Conservation (phyloP, 1,140 invertebrate species). For the Eulimnadia texana region DNA sequence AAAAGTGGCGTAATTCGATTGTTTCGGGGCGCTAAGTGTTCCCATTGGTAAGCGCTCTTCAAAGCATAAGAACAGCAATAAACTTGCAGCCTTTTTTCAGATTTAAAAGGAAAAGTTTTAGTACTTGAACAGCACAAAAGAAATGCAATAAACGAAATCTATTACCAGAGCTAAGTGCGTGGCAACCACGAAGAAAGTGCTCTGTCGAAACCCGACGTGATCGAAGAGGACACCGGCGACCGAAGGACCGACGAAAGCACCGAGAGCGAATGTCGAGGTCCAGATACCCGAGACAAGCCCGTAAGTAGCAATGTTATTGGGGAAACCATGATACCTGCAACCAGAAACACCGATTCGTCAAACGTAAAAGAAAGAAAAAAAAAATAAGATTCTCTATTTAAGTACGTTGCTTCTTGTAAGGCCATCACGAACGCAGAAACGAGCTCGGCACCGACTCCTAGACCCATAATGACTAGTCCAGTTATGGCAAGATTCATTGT, state of each 20-base stretch:
- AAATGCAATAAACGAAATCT: background rate
- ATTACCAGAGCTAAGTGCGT: slow-evolving; percentile 46
- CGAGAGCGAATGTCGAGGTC: slow-evolving; percentile 70
- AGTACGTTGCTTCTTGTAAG: slow-evolving; percentile 16
- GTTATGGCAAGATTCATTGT: slow-evolving; percentile 11
- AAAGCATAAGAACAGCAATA: background rate
- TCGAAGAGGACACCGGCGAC: slow-evolving; percentile 60
- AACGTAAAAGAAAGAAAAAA: background rate
- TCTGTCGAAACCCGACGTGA: slow-evolving; percentile 49
- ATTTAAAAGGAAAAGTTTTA: background rate
- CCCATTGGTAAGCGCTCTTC: background rate
- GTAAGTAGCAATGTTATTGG: slow-evolving; percentile 65
- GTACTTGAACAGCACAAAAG: background rate
- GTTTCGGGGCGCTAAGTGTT: background rate
- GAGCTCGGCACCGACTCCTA: slow-evolving; percentile 14
- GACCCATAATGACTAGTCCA: slow-evolving; percentile 15
- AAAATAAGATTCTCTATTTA: slow-evolving; percentile 1
- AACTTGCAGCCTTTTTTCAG: background rate
- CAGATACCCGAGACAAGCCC: slow-evolving; percentile 68
- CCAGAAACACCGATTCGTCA: slow-evolving; percentile 7
- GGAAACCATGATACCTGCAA: slow-evolving; percentile 49
- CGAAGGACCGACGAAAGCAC: slow-evolving; percentile 68
- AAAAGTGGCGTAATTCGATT: background rate
- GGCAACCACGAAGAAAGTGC: slow-evolving; percentile 53
- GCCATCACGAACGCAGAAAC: slow-evolving; percentile 14